Conservation (phyloP, 1,140 invertebrate species). For the Drosophila lacertosa region DNA sequence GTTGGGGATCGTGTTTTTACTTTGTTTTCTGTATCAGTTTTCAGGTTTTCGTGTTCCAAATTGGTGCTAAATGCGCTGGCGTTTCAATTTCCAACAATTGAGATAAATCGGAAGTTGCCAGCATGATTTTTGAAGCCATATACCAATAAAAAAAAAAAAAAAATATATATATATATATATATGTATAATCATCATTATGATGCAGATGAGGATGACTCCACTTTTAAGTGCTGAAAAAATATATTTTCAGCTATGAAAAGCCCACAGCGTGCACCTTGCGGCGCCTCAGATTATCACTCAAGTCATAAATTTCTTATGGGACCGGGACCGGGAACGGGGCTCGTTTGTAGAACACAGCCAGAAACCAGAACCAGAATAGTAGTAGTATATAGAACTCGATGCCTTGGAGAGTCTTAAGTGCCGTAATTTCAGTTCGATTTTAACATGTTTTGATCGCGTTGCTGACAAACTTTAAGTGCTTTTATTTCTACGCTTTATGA, state of each 20-base stretch:
- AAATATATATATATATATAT: constrained; percentile 22
- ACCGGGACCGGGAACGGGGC: constrained; percentile 17
- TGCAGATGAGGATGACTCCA: constrained; percentile 58
- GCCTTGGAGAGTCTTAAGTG: constrained; percentile 53
- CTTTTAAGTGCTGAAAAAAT: constrained; percentile 3
- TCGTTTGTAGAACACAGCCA: constrained; percentile 10
- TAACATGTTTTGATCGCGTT: constrained; percentile 65
- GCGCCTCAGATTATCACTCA: constrained; percentile 79
- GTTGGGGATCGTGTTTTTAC: constrained; percentile 21
- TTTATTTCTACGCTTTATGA: constrained; percentile 78
- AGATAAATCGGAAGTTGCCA: constrained; percentile 82
- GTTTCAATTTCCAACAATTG: constrained; percentile 82
- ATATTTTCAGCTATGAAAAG: constrained; percentile 18
- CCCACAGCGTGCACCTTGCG: constrained; percentile 72
- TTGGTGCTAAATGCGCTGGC: constrained; percentile 80
- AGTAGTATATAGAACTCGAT: not conserved
- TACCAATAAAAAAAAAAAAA: not conserved
- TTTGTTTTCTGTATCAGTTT: constrained; percentile 56
- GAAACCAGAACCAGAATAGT: not conserved
- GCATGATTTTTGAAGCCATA: constrained; percentile 37
- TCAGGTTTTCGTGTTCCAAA: constrained; percentile 70
- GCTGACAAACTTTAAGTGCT: constrained; percentile 80
- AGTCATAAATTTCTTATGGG: constrained; percentile 72
- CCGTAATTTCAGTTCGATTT: constrained; percentile 77
- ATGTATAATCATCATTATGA: constrained; percentile 53